A percentile compares a stretch with the other conserved stretches of the same genome.
These are phyloP conservation scores for Urosaurus nigricauda DNA, from an alignment of 2,797 vertebrate genomes.

Conservation along the genomic window DNA sequence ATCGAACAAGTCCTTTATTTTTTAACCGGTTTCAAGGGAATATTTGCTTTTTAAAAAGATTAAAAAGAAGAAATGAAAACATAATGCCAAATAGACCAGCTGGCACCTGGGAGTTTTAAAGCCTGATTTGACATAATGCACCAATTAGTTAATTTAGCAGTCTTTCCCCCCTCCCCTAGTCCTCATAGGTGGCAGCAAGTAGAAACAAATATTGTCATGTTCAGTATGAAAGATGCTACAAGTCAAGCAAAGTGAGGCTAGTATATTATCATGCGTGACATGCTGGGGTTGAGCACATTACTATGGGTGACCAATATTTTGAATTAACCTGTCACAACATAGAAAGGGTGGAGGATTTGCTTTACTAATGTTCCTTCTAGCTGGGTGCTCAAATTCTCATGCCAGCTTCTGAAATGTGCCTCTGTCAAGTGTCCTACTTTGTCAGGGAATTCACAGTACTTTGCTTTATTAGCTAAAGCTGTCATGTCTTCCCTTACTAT, in stretches of 20 bases:
- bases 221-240: slow-evolving; percentile 16
- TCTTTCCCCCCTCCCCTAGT: background rate
- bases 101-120: slow-evolving; percentile 28
- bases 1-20: background rate
- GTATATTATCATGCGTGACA: background rate
- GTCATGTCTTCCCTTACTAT: background rate
- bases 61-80: background rate
- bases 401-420: slow-evolving; percentile 2
- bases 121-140: slow-evolving; percentile 21
- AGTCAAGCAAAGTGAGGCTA: background rate
- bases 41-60: slow-evolving; percentile 13
- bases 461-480: slow-evolving; percentile 6
- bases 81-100: slow-evolving; percentile 28
- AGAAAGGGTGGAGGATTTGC: background rate
- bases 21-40: background rate
- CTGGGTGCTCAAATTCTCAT: background rate
- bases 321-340: background rate
- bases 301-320: background rate
- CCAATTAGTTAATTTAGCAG: slow-evolving; percentile 28
- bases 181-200: background rate
- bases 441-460: background rate
- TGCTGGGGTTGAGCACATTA: slow-evolving; percentile 2
- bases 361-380: background rate
- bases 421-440: background rate
- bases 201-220: slow-evolving; percentile 10